These are phyloP conservation scores for Lutraria rhynchaena DNA, from an alignment of 1,140 invertebrate species.

Conservation along the genomic window DNA sequence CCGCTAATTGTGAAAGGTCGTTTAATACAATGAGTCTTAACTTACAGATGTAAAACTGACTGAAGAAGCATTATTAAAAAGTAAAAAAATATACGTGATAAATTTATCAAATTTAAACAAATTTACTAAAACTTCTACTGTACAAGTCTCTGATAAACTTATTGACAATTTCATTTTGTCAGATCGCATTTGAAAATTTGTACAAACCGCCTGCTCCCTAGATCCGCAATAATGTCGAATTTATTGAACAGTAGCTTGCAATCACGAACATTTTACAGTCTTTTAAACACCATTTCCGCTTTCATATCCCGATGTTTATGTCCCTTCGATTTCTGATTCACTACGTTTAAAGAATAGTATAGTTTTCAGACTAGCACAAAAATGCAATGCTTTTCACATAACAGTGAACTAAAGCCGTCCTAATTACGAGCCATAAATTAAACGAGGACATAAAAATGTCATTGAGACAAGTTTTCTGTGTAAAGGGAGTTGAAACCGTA, in stretches of 20 bases:
- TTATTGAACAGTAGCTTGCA: slow-evolving; percentile 7
- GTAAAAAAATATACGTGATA: too few species aligned
- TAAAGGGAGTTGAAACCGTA: slow-evolving; percentile 36
- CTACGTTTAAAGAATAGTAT: slow-evolving; percentile 36
- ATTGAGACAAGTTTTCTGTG: slow-evolving; percentile 39
- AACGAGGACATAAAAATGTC: slow-evolving; percentile 51
- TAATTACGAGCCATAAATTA: slow-evolving; percentile 59
- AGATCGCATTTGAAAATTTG: too few species aligned
- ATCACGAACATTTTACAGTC: slow-evolving; percentile 41
- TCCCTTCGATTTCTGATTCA: slow-evolving; percentile 48
- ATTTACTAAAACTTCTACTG: too few species aligned
- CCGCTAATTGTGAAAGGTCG: too few species aligned
- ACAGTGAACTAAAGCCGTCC: slow-evolving; percentile 5
- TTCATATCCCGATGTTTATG: slow-evolving; percentile 52
- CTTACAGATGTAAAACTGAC: too few species aligned
- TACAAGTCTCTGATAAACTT: too few species aligned
- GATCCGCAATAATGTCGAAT: slow-evolving; percentile 6
- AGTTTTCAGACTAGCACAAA: not conserved
- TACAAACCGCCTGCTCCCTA: too few species aligned
- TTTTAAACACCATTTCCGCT: slow-evolving; percentile 54
- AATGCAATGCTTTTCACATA: slow-evolving; percentile 8
- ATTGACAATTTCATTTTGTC: too few species aligned
- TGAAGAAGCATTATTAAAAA: too few species aligned
- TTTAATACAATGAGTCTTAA: too few species aligned
- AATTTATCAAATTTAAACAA: too few species aligned